A percentile compares a stretch with the other conserved stretches of the same genome.
These are phyloP conservation scores for Zonitis immaculata DNA, from an alignment of 2,888 invertebrate species.

Conservation along the genomic window DNA sequence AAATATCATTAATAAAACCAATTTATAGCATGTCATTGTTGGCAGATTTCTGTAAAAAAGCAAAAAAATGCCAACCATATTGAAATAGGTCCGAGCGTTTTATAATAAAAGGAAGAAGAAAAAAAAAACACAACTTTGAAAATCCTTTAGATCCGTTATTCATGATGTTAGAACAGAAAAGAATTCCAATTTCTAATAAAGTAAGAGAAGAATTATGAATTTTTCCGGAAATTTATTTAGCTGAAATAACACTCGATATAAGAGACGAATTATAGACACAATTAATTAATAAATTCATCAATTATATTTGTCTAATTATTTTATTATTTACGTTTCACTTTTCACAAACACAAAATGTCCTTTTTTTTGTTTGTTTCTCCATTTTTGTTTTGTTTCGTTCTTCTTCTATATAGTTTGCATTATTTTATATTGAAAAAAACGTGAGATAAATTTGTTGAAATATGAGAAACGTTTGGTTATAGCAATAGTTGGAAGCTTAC, in stretches of 20 bases:
- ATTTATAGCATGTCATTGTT: slow-evolving; percentile 42
- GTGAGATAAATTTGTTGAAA: slow-evolving; percentile 10
- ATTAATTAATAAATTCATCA: not conserved
- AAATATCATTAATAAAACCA: slow-evolving; percentile 50
- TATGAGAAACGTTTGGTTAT: slow-evolving; percentile 23
- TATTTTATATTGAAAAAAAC: too few species aligned
- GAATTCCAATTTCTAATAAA: slow-evolving; percentile 28
- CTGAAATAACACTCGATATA: not conserved
- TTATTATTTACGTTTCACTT: slow-evolving; percentile 7
- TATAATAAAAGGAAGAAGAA: slow-evolving; percentile 4
- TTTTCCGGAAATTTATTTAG: not conserved
- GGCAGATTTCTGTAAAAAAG: slow-evolving; percentile 40
- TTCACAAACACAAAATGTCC: slow-evolving; percentile 8
- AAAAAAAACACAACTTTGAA: slow-evolving; percentile 14
- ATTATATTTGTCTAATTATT: slow-evolving; percentile 2
- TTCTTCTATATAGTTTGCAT: too few species aligned
- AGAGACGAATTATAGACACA: not conserved
- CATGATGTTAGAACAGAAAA: slow-evolving; percentile 35
- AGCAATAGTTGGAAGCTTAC: slow-evolving; percentile 42
- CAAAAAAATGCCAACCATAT: slow-evolving; percentile 16
- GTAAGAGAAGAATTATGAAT: not conserved
- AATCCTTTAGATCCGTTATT: slow-evolving; percentile 43
- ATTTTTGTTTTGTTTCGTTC: too few species aligned
- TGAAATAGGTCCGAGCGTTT: not conserved
- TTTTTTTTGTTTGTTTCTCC: not conserved